phyloP scores from a whole-genome alignment of 2,113 vertebrate species.

The Dolichotis patagonum region DNA sequence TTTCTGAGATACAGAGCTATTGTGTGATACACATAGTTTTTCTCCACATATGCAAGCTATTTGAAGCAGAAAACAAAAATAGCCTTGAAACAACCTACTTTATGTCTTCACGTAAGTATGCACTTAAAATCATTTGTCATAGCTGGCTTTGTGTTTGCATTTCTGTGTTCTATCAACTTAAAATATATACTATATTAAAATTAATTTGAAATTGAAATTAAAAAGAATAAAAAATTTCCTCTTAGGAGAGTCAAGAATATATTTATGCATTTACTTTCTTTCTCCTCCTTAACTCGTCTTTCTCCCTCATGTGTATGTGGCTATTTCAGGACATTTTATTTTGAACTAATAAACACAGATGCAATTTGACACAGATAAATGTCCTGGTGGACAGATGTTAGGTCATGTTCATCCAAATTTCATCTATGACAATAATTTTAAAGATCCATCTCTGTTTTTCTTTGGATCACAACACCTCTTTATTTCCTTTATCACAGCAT shows the following conservation, averaged over 20 bases:
- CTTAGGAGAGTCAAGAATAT: background rate
- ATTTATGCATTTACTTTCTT: background rate
- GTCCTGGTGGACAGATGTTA: slow-evolving; percentile 55
- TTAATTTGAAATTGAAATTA: slow-evolving; percentile 12
- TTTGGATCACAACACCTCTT: slow-evolving; percentile 35
- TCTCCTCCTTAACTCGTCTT: background rate
- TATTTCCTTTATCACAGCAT: slow-evolving; percentile 46
- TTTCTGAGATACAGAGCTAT: background rate
- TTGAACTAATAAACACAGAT: slow-evolving; percentile 43
- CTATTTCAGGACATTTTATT: slow-evolving; percentile 46
- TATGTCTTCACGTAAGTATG: background rate
- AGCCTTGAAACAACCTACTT: background rate
- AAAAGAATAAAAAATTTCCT: slow-evolving; percentile 18
- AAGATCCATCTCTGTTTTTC: slow-evolving; percentile 58
- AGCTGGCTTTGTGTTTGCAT: background rate
- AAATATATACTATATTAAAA: slow-evolving; percentile 23
- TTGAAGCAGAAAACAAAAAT: slow-evolving; percentile 56
- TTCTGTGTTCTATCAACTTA: slow-evolving; percentile 49
- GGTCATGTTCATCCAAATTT: slow-evolving; percentile 74
- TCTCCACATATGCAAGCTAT: background rate
- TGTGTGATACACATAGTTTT: background rate
- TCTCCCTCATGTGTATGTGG: background rate
- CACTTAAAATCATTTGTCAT: background rate
- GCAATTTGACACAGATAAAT: background rate
- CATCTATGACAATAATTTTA: slow-evolving; percentile 73